These are phyloP conservation scores for Montifringilla adamsi DNA, from an alignment of 2,113 vertebrate species.

Conservation along the genomic window DNA sequence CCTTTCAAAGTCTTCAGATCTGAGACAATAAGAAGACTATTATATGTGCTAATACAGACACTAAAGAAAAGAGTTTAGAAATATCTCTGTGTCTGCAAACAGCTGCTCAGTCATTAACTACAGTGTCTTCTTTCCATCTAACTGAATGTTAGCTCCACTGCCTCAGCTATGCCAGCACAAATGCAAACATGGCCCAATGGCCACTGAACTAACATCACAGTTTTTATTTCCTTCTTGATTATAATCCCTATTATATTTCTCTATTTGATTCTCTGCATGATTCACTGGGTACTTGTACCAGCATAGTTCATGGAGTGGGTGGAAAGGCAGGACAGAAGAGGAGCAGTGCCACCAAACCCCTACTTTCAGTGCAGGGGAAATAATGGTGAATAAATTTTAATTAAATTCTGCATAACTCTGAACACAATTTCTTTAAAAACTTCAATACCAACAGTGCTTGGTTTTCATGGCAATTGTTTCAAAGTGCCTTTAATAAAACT, in stretches of 20 bases:
- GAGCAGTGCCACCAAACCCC: not conserved
- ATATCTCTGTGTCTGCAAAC: not conserved
- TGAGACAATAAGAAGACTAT: not conserved
- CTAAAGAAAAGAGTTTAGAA: not conserved
- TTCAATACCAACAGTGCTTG: not conserved
- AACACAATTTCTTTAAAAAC: not conserved
- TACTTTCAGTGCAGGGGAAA: not conserved
- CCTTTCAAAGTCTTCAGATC: not conserved
- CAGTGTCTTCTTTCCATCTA: not conserved
- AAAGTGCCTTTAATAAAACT: not conserved
- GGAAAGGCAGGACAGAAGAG: not conserved
- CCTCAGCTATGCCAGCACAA: not conserved
- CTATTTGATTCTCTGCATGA: not conserved
- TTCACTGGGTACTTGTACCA: not conserved
- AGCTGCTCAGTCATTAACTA: not conserved
- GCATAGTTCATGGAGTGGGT: not conserved
- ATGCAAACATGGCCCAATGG: not conserved
- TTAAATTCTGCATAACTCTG: not conserved
- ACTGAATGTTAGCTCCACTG: not conserved
- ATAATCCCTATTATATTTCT: not conserved
- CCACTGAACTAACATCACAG: not conserved
- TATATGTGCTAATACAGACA: not conserved
- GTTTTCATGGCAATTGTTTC: not conserved
- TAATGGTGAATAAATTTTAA: not conserved
- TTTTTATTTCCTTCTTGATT: not conserved